Evolutionary conservation across 2,888 invertebrate species (phyloP).

Genomic region (Eristalis arbustorum): DNA sequence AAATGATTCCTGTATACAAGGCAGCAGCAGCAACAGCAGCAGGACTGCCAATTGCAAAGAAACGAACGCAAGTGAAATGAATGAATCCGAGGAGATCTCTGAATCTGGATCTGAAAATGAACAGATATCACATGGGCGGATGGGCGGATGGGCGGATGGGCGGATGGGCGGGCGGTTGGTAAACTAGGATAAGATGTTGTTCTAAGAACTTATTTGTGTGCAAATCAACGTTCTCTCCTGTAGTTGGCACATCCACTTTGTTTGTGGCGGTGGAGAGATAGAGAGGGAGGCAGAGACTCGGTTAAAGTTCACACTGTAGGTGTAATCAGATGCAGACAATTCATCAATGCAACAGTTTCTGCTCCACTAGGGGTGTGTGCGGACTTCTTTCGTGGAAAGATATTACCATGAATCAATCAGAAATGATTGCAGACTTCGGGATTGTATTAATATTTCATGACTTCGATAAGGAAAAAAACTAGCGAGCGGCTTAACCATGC

Average conservation of each 20-base stretch:
- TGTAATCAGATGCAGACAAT: slow-evolving; percentile 46
- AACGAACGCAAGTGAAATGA: background rate
- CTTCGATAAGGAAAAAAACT: background rate
- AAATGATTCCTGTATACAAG: slow-evolving; percentile 55
- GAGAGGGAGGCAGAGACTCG: too few species aligned
- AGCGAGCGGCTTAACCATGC: background rate
- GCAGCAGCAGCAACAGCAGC: slow-evolving; percentile 1
- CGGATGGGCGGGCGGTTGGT: background rate
- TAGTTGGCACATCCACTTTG: background rate
- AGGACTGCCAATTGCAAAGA: slow-evolving; percentile 9
- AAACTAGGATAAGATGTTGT: slow-evolving; percentile 29
- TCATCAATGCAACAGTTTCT: slow-evolving; percentile 48
- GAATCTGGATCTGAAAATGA: slow-evolving; percentile 1
- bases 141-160: too few species aligned
- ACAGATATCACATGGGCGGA: background rate
- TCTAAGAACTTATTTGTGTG: slow-evolving; percentile 56
- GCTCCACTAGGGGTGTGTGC: background rate
- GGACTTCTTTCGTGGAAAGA: background rate
- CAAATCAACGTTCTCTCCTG: slow-evolving; percentile 34
- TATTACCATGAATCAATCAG: background rate
- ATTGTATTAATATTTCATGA: slow-evolving; percentile 9
- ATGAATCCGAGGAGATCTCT: background rate
- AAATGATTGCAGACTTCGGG: slow-evolving; percentile 1
- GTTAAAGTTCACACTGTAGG: background rate
- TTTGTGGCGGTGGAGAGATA: too few species aligned